A percentile compares a stretch with the other conserved stretches of the same genome.
Evolutionary conservation across 2,888 invertebrate genomes (phyloP).

Genomic region (Tinea trinotella): DNA sequence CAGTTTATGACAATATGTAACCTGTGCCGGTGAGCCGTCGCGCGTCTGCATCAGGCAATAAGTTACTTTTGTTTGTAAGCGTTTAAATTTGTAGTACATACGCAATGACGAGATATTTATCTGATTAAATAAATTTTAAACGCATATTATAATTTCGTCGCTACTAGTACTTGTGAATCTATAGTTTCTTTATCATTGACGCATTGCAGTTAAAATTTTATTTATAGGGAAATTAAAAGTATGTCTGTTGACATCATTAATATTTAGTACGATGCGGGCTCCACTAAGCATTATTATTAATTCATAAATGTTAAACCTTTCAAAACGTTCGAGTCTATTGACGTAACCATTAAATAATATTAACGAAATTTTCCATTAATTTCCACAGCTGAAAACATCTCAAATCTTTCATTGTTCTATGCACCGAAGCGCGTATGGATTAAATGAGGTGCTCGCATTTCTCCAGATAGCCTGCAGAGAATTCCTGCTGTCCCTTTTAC

Average conservation of each 20-base stretch:
- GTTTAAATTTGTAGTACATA: slow-evolving; percentile 48
- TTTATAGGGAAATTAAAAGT: not conserved
- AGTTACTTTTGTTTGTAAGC: slow-evolving; percentile 55
- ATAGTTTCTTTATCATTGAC: not conserved
- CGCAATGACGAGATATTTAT: not conserved
- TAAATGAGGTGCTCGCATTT: slow-evolving; percentile 72
- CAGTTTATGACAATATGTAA: slow-evolving; percentile 47
- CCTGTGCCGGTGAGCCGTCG: slow-evolving; percentile 43
- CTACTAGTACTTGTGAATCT: too few species aligned
- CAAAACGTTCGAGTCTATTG: not conserved
- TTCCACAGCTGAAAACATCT: slow-evolving; percentile 30
- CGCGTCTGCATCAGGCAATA: slow-evolving; percentile 41
- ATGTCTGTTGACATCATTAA: not conserved
- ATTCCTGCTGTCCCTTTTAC: slow-evolving; percentile 38
- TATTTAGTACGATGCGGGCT: not conserved
- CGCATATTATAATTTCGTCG: not conserved
- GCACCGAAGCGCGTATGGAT: slow-evolving; percentile 69
- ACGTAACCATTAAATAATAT: not conserved
- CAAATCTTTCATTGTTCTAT: slow-evolving; percentile 61
- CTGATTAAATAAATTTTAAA: not conserved
- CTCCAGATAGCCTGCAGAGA: slow-evolving; percentile 62
- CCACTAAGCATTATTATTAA: too few species aligned
- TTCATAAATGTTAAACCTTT: not conserved
- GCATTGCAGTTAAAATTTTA: not conserved
- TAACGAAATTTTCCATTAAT: slow-evolving; percentile 26